Percentiles rank a stretch among this genome's conserved stretches.
phyloP scores from a whole-genome alignment of 2,888 invertebrate genomes.

The Cantharis rufa region DNA sequence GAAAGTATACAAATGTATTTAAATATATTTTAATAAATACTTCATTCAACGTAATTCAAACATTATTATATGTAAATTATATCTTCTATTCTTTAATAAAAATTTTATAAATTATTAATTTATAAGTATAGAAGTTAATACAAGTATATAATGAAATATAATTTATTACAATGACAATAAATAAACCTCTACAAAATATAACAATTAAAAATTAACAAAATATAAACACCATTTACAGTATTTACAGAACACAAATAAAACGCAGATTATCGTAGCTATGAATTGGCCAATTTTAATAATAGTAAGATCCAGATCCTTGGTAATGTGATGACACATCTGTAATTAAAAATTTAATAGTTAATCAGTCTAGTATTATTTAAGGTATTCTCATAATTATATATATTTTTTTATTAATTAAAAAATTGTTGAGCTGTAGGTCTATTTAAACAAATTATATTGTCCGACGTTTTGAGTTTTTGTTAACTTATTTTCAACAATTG shows the following conservation, averaged over 20 bases:
- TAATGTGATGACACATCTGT: background rate
- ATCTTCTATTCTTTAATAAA: background rate
- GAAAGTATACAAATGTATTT: no score
- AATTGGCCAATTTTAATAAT: background rate
- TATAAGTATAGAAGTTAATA: background rate
- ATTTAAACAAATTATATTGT: no score
- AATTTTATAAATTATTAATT: background rate
- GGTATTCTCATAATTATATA: no score
- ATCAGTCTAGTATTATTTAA: no score
- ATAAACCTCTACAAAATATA: background rate
- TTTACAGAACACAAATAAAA: background rate
- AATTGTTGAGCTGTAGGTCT: no score
- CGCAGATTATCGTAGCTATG: background rate
- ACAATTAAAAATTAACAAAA: background rate
- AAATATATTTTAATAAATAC: no score
- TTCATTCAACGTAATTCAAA: no score
- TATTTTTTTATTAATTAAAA: no score
- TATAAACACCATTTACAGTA: background rate
- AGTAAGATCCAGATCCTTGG: background rate
- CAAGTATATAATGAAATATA: no score
- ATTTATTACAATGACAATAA: background rate
- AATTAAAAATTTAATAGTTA: background rate
- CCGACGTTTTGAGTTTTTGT: no score
- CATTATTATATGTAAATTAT: no score
- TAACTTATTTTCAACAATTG: no score